Evolutionary conservation across 2,797 vertebrate genomes (phyloP).

Genomic region (Amniataba percoides): DNA sequence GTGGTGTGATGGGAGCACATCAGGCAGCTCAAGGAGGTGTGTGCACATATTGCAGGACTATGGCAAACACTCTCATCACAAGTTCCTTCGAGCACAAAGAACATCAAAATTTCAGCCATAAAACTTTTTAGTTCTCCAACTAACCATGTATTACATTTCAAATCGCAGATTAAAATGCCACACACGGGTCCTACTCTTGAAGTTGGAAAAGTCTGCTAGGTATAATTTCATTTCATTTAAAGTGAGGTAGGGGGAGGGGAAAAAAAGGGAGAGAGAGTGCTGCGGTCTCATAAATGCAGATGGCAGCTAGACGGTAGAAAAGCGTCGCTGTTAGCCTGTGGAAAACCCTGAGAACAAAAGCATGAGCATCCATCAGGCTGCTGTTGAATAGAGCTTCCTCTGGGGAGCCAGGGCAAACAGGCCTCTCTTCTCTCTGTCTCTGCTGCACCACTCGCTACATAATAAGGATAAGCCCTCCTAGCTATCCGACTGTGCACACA

Average conservation of each 20-base stretch:
- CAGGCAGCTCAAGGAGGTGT: conserved; percentile 14
- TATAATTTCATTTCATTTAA: conserved; percentile 59
- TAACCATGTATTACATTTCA: conserved; percentile 39
- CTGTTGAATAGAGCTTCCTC: conserved; percentile 66
- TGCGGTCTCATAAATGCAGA: conserved; percentile 60
- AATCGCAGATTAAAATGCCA: conserved; percentile 58
- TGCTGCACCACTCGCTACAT: conserved; percentile 61
- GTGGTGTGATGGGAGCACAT: conserved; percentile 25
- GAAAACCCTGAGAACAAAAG: conserved; percentile 77
- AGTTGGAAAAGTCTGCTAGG: conserved; percentile 48
- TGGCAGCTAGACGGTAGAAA: conserved; percentile 50
- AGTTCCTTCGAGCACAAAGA: conserved; percentile 36
- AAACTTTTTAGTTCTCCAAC: conserved; percentile 44
- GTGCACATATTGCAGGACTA: conserved; percentile 45
- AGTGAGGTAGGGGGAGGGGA: conserved; percentile 11
- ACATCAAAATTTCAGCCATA: conserved; percentile 31
- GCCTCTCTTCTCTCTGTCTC: conserved; percentile 68
- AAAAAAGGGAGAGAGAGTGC: background rate
- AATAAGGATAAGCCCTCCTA: conserved; percentile 71
- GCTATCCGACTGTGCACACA: conserved; percentile 61
- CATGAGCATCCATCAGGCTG: conserved; percentile 77
- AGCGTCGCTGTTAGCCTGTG: conserved; percentile 54
- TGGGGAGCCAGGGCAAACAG: conserved; percentile 72
- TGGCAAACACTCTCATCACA: conserved; percentile 35
- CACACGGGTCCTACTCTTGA: conserved; percentile 9